phyloP scores from a whole-genome alignment of 1,140 invertebrate genomes.

The Temnothorax curvispinosus region DNA sequence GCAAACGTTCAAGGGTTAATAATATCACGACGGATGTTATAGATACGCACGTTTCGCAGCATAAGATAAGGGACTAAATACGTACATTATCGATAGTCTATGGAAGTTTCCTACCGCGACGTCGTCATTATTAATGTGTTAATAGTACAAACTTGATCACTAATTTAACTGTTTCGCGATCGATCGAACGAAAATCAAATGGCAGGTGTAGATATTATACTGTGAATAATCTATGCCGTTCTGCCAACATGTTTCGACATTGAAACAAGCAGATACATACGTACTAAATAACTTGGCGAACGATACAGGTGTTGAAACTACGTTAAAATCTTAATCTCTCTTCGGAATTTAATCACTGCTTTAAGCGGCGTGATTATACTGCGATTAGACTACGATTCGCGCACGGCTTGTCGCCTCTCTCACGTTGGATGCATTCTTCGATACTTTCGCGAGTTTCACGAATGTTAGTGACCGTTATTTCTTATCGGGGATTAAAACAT shows the following conservation, averaged over 20 bases:
- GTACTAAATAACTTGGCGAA: not conserved
- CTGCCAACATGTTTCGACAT: not conserved
- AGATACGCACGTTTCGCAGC: not conserved
- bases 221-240: slow-evolving; percentile 5
- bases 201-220: not conserved
- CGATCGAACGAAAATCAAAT: not conserved
- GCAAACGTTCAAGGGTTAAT: not conserved
- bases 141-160: slow-evolving; percentile 1
- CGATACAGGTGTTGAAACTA: not conserved
- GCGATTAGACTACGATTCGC: not conserved
- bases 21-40: not conserved
- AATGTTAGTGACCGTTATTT: not conserved
- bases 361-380: slow-evolving; percentile 22
- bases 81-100: not conserved
- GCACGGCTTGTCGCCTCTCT: not conserved
- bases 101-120: not conserved
- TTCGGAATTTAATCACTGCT: slow-evolving; percentile 27
- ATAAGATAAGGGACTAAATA: not conserved
- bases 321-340: slow-evolving; percentile 30
- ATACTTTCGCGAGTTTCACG: slow-evolving; percentile 1
- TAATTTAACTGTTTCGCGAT: not conserved
- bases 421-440: not conserved
- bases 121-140: slow-evolving; percentile 30
- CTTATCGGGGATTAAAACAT: slow-evolving; percentile 30
- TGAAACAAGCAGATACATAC: not conserved